phyloP scores from a whole-genome alignment of 2,113 vertebrate genomes.

The human region DNA sequence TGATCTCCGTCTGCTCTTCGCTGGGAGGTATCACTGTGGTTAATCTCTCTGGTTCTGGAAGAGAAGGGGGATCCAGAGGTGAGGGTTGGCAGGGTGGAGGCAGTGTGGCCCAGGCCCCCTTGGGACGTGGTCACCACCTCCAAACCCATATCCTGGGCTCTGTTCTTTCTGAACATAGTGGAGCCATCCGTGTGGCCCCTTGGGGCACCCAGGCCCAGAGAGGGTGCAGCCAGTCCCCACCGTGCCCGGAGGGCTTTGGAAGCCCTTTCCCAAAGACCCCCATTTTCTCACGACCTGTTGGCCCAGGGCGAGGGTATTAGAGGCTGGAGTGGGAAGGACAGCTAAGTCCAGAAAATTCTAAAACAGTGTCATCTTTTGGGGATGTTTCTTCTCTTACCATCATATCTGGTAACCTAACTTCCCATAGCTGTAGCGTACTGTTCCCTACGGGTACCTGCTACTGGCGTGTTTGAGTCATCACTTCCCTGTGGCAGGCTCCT shows the following conservation, averaged over 20 bases:
- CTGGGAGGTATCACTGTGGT: not conserved
- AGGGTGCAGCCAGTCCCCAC: too few relatives aligned
- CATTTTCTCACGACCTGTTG: not conserved
- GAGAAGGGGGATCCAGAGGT: not conserved
- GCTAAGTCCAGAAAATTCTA: not conserved
- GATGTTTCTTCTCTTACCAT: not conserved
- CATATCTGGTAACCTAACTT: not conserved
- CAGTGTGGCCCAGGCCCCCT: not conserved
- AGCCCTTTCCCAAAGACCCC: not conserved
- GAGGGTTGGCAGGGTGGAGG: not conserved
- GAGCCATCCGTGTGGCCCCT: not conserved
- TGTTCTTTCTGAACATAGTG: not conserved
- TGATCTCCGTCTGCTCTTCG: constrained; percentile 76
- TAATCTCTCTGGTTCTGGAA: constrained; percentile 50
- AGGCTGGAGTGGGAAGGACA: too few relatives aligned
- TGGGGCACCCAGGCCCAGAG: not conserved
- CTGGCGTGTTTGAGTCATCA: not conserved
- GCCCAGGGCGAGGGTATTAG: accelerated
- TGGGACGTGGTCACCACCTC: not conserved
- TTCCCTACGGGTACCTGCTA: accelerated
- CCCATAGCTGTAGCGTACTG: not conserved
- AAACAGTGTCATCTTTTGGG: not conserved
- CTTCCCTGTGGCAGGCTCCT: not conserved
- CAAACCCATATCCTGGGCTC: not conserved
- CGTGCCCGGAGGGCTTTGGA: not conserved